Conservation (phyloP, 2,888 invertebrate genomes). For the Drosophila helvetica region DNA sequence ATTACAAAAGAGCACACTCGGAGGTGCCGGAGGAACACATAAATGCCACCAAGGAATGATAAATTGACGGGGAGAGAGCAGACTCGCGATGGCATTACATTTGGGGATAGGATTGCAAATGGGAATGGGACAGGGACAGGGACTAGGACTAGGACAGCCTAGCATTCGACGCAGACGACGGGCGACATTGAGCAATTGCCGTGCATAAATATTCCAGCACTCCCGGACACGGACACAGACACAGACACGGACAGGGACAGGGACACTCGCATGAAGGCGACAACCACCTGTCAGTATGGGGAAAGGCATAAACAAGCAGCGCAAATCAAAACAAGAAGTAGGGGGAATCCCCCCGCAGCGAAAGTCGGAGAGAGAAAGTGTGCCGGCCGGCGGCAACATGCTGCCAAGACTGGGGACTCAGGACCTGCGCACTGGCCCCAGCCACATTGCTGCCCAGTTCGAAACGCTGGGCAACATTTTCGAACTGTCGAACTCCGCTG, state of each 20-base stretch:
- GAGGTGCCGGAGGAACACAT: constrained; percentile 16
- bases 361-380: background rate
- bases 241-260: constrained; percentile 8
- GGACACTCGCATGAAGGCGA: constrained; percentile 5
- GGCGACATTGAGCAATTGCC: constrained; percentile 78
- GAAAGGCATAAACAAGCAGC: constrained; percentile 57
- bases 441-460: constrained; percentile 54
- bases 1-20: constrained; percentile 30
- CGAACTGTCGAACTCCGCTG: constrained; percentile 28
- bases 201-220: constrained; percentile 68
- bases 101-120: constrained; percentile 17
- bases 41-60: constrained; percentile 42
- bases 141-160: constrained; percentile 18
- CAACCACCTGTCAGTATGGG: constrained; percentile 67
- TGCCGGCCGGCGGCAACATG: constrained; percentile 46
- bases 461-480: constrained; percentile 50
- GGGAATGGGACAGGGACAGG: constrained; percentile 13
- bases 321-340: constrained; percentile 55
- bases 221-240: constrained; percentile 22
- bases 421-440: constrained; percentile 41
- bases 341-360: constrained; percentile 6
- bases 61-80: constrained; percentile 40
- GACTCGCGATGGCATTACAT: constrained; percentile 46
- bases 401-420: constrained; percentile 16
- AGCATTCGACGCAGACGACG: constrained; percentile 42